Evolutionary conservation across 2,797 vertebrate genomes (phyloP), one percentile per base, ranked within the genome.

Genomic region (Lithobates sylvaticus): DNA sequence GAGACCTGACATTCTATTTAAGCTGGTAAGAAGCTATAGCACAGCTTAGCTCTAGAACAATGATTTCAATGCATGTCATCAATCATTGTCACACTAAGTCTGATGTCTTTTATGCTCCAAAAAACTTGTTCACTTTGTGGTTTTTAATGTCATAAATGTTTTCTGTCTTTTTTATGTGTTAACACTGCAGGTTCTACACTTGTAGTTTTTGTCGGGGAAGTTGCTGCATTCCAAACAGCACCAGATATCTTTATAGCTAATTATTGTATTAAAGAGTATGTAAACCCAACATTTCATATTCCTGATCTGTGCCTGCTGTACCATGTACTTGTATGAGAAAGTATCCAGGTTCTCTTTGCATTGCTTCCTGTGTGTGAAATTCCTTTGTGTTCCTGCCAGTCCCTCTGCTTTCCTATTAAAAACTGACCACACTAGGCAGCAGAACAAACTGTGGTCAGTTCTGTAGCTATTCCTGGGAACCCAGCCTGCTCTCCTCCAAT

Each of bases 81-180:
- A 85, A 79, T 81, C 71, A 81, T 76, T 61, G 72, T 81, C 36
- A 85, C 78, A 75, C 71, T 75, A 76, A 81, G 76, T 44, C 47
- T 72, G 71, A 70, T 23, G 10, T 80, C 67, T 80, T 70, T 80
- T 80, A 80, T 80, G 29, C 34, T 54, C 5, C 32, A 68, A 50
- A 54, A 79, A 67, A 65, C 26, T 1, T 54, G 29, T 76, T 47
- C 23, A 32, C 42, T 54, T 75, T 44, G 27, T 34, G 27, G 42
- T 23, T 68, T 34, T 32, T 76, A 65, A 36, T 78, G 74, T 42
- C 23, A 75, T 47, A 32, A 74, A 39, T 21, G 39, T 39, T 39
- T 39, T 39, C 9, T 39, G 39, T 39, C 39, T 23, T 72, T 72
- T 72, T 32, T 72, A 15, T 21, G 1, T 72, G 18, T 72, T 42